Conservation (phyloP, 2,888 invertebrate genomes). For the Linnaemya tessellans region DNA sequence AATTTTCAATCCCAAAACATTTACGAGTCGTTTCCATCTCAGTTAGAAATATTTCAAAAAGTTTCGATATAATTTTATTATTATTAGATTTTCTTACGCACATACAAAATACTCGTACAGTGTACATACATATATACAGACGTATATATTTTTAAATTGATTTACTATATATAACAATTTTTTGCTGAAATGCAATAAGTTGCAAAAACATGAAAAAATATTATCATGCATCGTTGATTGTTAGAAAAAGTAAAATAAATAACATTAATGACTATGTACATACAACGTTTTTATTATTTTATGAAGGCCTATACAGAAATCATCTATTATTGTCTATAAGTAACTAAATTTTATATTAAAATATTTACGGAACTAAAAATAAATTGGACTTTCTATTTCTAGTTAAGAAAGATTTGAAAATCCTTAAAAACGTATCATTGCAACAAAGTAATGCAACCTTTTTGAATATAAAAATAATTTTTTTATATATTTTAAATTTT, state of each 20-base stretch:
- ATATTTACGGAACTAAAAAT: conserved; percentile 29
- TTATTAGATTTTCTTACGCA: neutral
- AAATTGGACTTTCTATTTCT: conserved; percentile 16
- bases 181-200: conserved; percentile 38
- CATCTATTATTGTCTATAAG: neutral
- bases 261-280: neutral
- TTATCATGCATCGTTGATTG: conserved; percentile 68
- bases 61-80: neutral
- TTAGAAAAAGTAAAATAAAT: conserved; percentile 31
- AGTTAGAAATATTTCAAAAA: neutral
- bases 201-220: conserved; percentile 50
- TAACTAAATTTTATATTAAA: neutral
- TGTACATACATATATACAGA: no score
- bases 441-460: neutral
- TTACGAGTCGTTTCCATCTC: neutral
- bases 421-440: neutral
- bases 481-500: no score
- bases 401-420: neutral
- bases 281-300: conserved; percentile 17
- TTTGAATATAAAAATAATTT: neutral
- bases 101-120: neutral
- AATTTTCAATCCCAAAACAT: no score
- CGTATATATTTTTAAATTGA: conserved; percentile 38
- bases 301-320: conserved; percentile 32
- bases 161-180: conserved; percentile 34